Conservation (phyloP, 2,888 invertebrate species). For the Drosophila suboccidentalis region DNA sequence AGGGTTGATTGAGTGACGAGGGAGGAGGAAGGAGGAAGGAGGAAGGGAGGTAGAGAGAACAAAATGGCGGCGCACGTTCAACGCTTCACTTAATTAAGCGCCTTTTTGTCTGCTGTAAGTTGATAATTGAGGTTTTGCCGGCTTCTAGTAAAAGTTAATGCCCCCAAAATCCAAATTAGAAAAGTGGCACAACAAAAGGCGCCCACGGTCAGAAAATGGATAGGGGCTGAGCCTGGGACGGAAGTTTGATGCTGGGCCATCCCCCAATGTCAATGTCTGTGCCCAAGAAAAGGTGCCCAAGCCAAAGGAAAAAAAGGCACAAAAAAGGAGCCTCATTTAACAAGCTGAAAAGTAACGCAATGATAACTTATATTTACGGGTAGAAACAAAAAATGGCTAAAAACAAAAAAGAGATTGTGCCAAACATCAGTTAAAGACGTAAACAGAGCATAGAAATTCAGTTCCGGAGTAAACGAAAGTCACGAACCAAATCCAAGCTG, state of each 20-base stretch:
- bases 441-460: slow-evolving; percentile 27
- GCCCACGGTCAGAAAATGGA: slow-evolving; percentile 34
- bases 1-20: slow-evolving; percentile 5
- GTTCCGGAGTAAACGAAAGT: slow-evolving; percentile 27
- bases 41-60: slow-evolving; percentile 16
- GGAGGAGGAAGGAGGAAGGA: no score
- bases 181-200: slow-evolving; percentile 62
- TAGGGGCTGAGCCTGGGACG: not conserved
- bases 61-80: slow-evolving; percentile 71
- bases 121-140: slow-evolving; percentile 78
- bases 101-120: slow-evolving; percentile 77
- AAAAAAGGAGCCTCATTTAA: slow-evolving; percentile 26
- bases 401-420: slow-evolving; percentile 20
- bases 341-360: slow-evolving; percentile 28
- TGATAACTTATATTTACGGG: slow-evolving; percentile 29
- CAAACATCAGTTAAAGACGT: slow-evolving; percentile 7
- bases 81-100: slow-evolving; percentile 78
- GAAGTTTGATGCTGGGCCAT: no score
- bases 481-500: slow-evolving; percentile 28
- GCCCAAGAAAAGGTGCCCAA: slow-evolving; percentile 14
- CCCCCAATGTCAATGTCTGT: slow-evolving; percentile 2
- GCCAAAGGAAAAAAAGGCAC: slow-evolving; percentile 9
- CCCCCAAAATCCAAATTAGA: slow-evolving; percentile 60
- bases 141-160: slow-evolving; percentile 71
- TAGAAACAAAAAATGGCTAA: not conserved